Evolutionary conservation across 30 jellyfish, hydroid and myxozoan species (phyloP).

Genomic region (Clytia hemisphaerica): DNA sequence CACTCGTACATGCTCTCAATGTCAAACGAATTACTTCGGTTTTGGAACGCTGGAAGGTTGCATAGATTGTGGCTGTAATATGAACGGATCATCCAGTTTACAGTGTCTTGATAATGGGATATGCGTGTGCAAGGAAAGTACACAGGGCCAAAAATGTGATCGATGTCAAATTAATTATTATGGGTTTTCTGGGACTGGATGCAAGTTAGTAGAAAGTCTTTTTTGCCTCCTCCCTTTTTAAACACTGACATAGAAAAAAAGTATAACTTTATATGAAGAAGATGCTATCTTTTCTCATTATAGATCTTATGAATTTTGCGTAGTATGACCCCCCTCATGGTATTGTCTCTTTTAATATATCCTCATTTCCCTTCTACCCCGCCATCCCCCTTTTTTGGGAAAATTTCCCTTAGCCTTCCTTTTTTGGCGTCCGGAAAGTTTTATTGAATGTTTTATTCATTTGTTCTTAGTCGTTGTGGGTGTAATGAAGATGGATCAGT

Average conservation of each 20-base stretch:
- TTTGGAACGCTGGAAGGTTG: conserved; percentile 61
- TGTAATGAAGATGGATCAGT: conserved; percentile 61
- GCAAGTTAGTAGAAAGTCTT: too few relatives aligned
- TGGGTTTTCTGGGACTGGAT: conserved; percentile 59
- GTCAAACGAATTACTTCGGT: conserved; percentile 55
- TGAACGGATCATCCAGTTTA: conserved; percentile 47
- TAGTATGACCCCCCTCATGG: too few relatives aligned
- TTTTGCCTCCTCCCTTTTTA: too few relatives aligned
- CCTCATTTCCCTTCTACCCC: too few relatives aligned
- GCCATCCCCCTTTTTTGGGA: too few relatives aligned
- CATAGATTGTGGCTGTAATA: conserved; percentile 50
- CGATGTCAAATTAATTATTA: conserved; percentile 47
- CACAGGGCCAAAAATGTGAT: conserved; percentile 55
- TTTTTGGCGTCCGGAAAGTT: too few relatives aligned
- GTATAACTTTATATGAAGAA: too few relatives aligned
- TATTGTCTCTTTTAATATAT: too few relatives aligned
- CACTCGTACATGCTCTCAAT: conserved; percentile 51
- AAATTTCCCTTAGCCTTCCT: too few relatives aligned
- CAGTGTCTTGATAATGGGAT: conserved; percentile 56
- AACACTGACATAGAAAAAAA: too few relatives aligned
- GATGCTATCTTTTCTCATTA: too few relatives aligned
- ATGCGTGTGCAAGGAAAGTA: conserved; percentile 53
- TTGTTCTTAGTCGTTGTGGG: conserved; percentile 49
- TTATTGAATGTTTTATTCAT: background rate
- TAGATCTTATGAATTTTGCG: too few relatives aligned